Conservation (phyloP, 1,140 invertebrate species). For the Zaprionus camerounensis region DNA sequence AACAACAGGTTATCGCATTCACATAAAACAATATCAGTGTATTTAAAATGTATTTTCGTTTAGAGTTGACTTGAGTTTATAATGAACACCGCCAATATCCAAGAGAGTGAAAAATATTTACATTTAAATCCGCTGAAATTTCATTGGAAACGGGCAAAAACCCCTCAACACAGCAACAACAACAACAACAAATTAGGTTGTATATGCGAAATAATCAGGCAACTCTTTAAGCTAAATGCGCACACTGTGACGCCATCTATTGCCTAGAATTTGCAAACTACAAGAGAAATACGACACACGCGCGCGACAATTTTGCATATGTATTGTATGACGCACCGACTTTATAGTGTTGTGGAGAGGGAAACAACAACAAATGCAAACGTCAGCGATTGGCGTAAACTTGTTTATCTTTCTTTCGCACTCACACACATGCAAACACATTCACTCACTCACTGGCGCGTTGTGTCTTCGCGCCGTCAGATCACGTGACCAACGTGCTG, state of each 20-base stretch:
- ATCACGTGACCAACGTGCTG: slow-evolving; percentile 31
- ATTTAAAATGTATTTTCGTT: slow-evolving; percentile 33
- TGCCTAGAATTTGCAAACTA: slow-evolving; percentile 28
- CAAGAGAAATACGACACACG: slow-evolving; percentile 8
- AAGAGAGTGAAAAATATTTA: slow-evolving; percentile 31
- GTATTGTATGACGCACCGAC: slow-evolving; percentile 32
- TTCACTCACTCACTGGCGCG: not conserved
- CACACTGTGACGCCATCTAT: slow-evolving; percentile 39
- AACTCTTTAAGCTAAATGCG: slow-evolving; percentile 8
- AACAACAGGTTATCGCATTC: slow-evolving; percentile 21
- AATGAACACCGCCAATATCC: slow-evolving; percentile 16
- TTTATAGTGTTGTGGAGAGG: slow-evolving; percentile 13
- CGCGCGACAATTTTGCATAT: not conserved
- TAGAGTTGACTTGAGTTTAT: slow-evolving; percentile 24
- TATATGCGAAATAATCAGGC: slow-evolving; percentile 64
- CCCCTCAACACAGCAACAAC: slow-evolving; percentile 34
- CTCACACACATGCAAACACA: not conserved
- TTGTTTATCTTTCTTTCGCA: slow-evolving; percentile 44
- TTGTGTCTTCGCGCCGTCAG: not conserved
- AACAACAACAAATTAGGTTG: slow-evolving; percentile 48
- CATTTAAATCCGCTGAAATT: slow-evolving; percentile 31
- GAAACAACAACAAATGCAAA: slow-evolving; percentile 19
- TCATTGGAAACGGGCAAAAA: slow-evolving; percentile 31
- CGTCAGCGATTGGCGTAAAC: slow-evolving; percentile 38
- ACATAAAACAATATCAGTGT: slow-evolving; percentile 7